Evolutionary conservation across 2,888 invertebrate genomes (phyloP), one percentile per base, ranked within the genome.

Genomic region (Mechanitis messenoides): DNA sequence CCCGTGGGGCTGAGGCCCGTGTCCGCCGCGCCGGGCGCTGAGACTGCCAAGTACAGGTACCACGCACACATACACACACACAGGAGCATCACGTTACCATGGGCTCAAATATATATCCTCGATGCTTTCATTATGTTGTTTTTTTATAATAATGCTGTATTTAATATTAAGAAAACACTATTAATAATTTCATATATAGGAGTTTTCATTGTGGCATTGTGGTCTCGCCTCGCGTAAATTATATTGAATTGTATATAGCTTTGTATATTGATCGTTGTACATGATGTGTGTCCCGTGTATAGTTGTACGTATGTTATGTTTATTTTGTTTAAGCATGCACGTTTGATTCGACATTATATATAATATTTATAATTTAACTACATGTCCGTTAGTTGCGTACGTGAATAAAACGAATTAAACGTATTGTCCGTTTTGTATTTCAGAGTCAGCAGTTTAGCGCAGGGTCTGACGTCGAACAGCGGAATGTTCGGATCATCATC

Each of bases 11-110:
- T 92, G 75, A 84, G 92, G 67, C 84, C 90, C 76, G 90, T 91
- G 64, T 89, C 89, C 71, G 90, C 90, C 74, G 98, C 98, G 66
- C 98, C 98, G 47, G 97, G 97, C 69, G 97, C 98, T 1, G 98
- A 98, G 90, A 95, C 95, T 71, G 92, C 92, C 73, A 94, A 93
- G 83, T 93, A 93, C 83, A 92, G 95, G 85, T 93, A 85, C 58
- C 59, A 31, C 28, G 35, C 56, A 12, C 53, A 12, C 53, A 20
- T 33, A 45, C 61, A 42, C 62, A 62, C 68, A 63, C 20, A 11
- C 60, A 33, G 55, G 7, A 59, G 55, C 56, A 45, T 55, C 45
- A 31, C 55, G 55, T 12, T 45, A 50, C 53, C 1, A 28, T 31
- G 9, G 33, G 12, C 45, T 42, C 55, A 33, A 33, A 12, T 45